Conservation (phyloP, 2,113 vertebrate genomes). For the Colaptes auratus region DNA sequence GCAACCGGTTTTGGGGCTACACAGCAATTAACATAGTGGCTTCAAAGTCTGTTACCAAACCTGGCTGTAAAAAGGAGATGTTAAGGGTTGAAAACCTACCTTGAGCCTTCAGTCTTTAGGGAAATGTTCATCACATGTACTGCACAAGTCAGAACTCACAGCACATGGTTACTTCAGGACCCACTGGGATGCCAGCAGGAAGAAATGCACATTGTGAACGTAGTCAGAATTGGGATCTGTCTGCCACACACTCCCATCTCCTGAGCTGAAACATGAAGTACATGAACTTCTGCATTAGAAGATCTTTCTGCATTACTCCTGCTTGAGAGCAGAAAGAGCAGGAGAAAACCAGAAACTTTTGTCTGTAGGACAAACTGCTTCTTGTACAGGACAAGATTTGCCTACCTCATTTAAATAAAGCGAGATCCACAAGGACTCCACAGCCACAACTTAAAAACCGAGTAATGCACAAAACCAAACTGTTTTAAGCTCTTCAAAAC, state of each 20-base stretch:
- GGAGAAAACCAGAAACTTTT: not conserved
- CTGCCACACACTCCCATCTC: not conserved
- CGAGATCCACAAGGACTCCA: not conserved
- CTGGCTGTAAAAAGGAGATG: not conserved
- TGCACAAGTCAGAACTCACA: not conserved
- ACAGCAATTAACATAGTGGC: not conserved
- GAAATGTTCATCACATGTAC: not conserved
- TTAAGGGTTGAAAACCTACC: not conserved
- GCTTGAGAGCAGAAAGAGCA: not conserved
- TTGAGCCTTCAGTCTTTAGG: not conserved
- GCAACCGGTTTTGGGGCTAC: not conserved
- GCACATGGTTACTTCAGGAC: accelerated
- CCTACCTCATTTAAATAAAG: not conserved
- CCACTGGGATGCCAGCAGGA: not conserved
- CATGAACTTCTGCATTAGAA: not conserved
- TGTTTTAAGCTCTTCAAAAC: not conserved
- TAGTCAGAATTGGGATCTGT: not conserved
- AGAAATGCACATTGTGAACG: not conserved
- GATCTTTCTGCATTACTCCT: not conserved
- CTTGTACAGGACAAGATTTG: not conserved
- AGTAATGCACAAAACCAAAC: not conserved
- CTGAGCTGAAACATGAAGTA: not conserved
- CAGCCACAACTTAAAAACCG: not conserved
- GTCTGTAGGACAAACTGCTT: not conserved
- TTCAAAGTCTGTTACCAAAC: not conserved